Evolutionary conservation across 2,113 vertebrate species (phyloP).

Genomic region (Aptenodytes forsteri): DNA sequence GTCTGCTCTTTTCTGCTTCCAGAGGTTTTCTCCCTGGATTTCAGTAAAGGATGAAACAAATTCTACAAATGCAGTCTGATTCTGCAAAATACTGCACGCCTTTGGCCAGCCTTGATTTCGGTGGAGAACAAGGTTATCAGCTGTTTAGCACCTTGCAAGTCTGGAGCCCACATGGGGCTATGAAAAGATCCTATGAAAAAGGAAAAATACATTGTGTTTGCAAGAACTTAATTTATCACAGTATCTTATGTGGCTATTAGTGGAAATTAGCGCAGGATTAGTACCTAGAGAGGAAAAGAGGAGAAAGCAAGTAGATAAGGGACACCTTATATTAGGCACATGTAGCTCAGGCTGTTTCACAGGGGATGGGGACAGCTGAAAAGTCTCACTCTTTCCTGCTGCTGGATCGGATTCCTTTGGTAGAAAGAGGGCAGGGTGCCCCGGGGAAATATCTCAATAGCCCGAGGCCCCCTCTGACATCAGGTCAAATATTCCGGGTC

Average conservation of each 20-base stretch:
- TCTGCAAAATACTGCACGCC: not conserved
- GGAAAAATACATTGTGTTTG: not conserved
- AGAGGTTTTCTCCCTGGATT: not conserved
- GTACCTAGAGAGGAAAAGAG: not conserved
- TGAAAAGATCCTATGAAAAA: not conserved
- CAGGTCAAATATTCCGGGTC: conserved; percentile 66
- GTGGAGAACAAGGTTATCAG: not conserved
- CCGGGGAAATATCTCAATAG: conserved; percentile 37
- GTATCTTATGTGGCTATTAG: not conserved
- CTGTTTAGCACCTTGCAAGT: not conserved
- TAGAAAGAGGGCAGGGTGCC: conserved; percentile 34
- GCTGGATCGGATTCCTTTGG: conserved; percentile 61
- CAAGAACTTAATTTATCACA: not conserved
- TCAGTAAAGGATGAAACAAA: not conserved
- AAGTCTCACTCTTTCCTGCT: conserved; percentile 62
- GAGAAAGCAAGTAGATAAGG: not conserved
- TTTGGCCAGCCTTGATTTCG: not conserved
- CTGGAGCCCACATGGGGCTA: not conserved
- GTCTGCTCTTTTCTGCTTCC: not conserved
- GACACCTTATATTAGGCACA: not conserved
- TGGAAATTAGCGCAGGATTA: not conserved
- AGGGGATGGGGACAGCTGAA: conserved; percentile 68
- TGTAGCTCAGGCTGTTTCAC: not conserved
- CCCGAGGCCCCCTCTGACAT: conserved; percentile 44
- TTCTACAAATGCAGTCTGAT: not conserved